Evolutionary conservation across 2,888 invertebrate species (phyloP).

Genomic region (Agrenia bidenticulata): DNA sequence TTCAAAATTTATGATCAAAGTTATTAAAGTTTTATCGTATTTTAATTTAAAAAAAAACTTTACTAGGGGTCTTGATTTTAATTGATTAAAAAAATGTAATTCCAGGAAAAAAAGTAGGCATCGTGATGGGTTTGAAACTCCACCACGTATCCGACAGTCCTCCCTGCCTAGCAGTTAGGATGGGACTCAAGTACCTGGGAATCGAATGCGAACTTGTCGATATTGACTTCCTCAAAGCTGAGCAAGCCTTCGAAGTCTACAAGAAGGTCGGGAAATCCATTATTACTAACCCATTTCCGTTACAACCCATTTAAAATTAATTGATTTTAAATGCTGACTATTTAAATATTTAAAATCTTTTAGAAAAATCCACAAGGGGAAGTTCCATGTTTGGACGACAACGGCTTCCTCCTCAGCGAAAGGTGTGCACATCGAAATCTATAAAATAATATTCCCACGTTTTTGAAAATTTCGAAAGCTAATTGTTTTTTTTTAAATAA

Average conservation of each 20-base stretch:
- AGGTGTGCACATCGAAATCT: conserved; percentile 61
- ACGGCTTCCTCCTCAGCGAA: conserved; percentile 75
- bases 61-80: too few relatives aligned
- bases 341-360: too few relatives aligned
- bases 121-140: conserved; percentile 61
- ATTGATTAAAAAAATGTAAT: too few relatives aligned
- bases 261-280: conserved; percentile 41
- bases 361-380: conserved; percentile 55
- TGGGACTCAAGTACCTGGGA: conserved; percentile 66
- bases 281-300: neutral
- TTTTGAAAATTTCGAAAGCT: neutral
- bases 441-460: too few relatives aligned
- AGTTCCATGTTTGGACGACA: conserved; percentile 73
- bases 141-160: conserved; percentile 77
- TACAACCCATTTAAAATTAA: neutral
- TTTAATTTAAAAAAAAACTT: too few relatives aligned
- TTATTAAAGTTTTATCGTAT: too few relatives aligned
- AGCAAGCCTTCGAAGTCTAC: conserved; percentile 59
- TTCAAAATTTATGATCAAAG: too few relatives aligned
- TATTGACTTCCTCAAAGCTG: conserved; percentile 70
- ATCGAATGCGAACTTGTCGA: conserved; percentile 67
- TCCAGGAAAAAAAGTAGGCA: conserved; percentile 40
- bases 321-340: too few relatives aligned
- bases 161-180: conserved; percentile 72
- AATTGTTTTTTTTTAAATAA: neutral